Base-by-base conservation (phyloP, 2,797 vertebrate genomes). In the Sciurus carolinensis region DNA sequence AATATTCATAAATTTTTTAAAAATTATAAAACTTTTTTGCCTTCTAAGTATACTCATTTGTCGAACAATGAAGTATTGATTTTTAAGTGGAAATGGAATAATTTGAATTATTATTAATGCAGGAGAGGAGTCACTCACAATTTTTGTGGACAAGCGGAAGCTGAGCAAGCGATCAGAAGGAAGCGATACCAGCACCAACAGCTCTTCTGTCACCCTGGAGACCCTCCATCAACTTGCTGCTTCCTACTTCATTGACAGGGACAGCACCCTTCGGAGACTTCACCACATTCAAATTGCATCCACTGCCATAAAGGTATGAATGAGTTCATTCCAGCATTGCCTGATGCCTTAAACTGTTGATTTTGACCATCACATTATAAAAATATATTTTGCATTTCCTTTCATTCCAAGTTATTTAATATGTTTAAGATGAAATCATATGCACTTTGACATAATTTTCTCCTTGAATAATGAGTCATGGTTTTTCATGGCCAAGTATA, bases 61-160 rank as follows among this genome's bases (percentile, higher is more conserved):
- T 12, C 67, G 22, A 62, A 22, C 33, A 85, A 1, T n/a, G 7
- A 54, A 76, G 22, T 28, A 26, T 4, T 22, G 14, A n/a, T 77
- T 75, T 75, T 82, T 44, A 59, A 47, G 36, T 91, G 36, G 62
- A 20, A 93, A 57, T 42, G 33, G 18, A 93, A 59, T 95, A 75
- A 93, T 76, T 24, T 64, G 18, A 42, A 57, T 47, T 97, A 39
- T 97, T 71, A 52, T 95, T 64, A 95, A 28, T 97, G 13, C 98
- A 99, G 99, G 99, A 98, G 99, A 99, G 98, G 99, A 99, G 98
- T 99, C 99, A 80, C 99, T 99, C 98, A 99, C 99, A 4, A 99
- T 99, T 99, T 99, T 99, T 98, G 99, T 99, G 98, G 99, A 99
- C 98, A 99, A 99, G 98, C 98, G 99, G 98, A 99, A 99, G 98